Conservation (phyloP, 2,797 vertebrate species). For the Enteromius treurensis region DNA sequence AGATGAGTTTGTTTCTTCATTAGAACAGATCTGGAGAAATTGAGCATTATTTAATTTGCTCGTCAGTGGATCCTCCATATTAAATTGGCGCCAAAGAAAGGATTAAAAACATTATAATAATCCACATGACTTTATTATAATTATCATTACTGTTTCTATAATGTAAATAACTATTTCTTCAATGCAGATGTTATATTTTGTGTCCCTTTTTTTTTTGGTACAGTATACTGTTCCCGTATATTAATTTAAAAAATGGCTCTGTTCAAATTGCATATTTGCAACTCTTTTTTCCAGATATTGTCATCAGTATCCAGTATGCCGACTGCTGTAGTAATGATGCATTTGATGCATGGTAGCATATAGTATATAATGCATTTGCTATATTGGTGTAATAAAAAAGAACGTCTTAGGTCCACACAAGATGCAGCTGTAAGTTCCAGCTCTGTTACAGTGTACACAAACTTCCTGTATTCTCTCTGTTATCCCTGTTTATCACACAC, state of each 20-base stretch:
- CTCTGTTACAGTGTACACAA: slow-evolving; percentile 16
- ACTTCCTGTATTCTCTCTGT: slow-evolving; percentile 36
- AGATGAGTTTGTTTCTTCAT: not conserved
- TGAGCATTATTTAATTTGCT: not conserved
- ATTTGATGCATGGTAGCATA: not conserved
- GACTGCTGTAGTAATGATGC: not conserved
- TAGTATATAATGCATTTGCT: not conserved
- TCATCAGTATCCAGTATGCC: not conserved
- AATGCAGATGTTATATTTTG: not conserved
- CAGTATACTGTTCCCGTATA: not conserved
- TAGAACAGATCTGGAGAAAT: not conserved
- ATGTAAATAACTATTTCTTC: not conserved
- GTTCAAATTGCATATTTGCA: not conserved
- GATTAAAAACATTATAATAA: not conserved
- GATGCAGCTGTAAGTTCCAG: not conserved
- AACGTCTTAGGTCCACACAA: not conserved
- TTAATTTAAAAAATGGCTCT: not conserved
- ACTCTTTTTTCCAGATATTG: not conserved
- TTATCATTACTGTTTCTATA: not conserved
- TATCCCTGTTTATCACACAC: slow-evolving; percentile 40
- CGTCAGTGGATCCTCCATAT: not conserved
- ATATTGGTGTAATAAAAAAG: not conserved
- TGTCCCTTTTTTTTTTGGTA: not conserved
- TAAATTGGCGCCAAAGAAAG: not conserved
- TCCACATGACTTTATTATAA: not conserved